phyloP scores from a whole-genome alignment of 1,140 invertebrate genomes.

The Tribolium madens region DNA sequence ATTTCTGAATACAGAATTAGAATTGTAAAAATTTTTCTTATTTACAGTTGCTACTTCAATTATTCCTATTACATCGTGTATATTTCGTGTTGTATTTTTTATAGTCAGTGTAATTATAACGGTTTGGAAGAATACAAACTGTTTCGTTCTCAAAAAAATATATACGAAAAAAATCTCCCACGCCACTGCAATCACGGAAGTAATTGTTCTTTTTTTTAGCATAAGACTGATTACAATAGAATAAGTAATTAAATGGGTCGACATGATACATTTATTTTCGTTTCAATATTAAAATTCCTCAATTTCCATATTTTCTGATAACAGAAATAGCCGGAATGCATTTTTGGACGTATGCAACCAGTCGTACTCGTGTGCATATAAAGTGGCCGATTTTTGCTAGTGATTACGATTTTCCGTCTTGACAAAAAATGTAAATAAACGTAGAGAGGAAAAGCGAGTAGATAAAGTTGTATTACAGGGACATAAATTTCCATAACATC shows the following conservation, averaged over 20 bases:
- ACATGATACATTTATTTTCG: neutral
- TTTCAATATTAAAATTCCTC: neutral
- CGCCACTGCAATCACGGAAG: neutral
- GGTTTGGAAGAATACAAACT: too few species aligned
- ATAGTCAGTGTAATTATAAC: too few species aligned
- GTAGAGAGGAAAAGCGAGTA: neutral
- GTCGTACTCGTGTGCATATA: neutral
- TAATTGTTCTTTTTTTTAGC: neutral
- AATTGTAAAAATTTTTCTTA: too few species aligned
- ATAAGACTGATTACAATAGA: neutral
- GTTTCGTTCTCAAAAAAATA: neutral
- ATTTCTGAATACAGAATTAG: too few species aligned
- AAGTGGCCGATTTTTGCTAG: neutral
- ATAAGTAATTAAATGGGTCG: neutral
- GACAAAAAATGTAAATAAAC: neutral
- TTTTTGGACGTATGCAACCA: neutral
- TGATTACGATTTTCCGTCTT: neutral
- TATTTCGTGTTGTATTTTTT: too few species aligned
- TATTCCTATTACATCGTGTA: too few species aligned
- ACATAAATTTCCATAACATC: conserved; percentile 31
- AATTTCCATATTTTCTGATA: neutral
- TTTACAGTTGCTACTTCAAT: too few species aligned
- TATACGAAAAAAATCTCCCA: neutral
- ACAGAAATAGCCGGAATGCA: too few species aligned
- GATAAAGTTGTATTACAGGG: conserved; percentile 7